phyloP scores from a whole-genome alignment of 2,888 invertebrate genomes.

The Tetheella fluctuosa region DNA sequence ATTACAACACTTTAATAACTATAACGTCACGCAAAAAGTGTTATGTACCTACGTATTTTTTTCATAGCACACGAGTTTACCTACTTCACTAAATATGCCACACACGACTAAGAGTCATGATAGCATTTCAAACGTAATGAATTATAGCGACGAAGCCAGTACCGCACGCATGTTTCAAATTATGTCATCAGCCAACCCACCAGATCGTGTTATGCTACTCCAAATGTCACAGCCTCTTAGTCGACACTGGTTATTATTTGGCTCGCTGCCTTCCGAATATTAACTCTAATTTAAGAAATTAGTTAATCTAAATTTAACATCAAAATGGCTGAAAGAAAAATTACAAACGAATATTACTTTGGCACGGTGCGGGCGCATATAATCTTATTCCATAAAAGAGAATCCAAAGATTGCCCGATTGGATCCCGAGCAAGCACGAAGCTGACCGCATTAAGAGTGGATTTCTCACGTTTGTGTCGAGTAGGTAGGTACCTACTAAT shows the following conservation, averaged over 20 bases:
- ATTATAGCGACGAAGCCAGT: slow-evolving; percentile 55
- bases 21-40: neutral
- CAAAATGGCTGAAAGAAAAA: slow-evolving; percentile 28
- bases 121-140: slow-evolving; percentile 55
- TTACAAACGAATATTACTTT: slow-evolving; percentile 32
- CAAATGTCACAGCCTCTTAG: slow-evolving; percentile 66
- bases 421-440: slow-evolving; percentile 55
- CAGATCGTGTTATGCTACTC: slow-evolving; percentile 65
- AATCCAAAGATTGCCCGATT: slow-evolving; percentile 64
- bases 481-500: slow-evolving; percentile 66
- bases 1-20: neutral
- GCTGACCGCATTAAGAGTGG: slow-evolving; percentile 52
- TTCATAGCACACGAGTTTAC: slow-evolving; percentile 23
- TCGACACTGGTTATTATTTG: slow-evolving; percentile 69
- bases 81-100: slow-evolving; percentile 34
- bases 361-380: slow-evolving; percentile 37
- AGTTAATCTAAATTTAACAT: slow-evolving; percentile 39
- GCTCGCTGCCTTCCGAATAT: slow-evolving; percentile 70
- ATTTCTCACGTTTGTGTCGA: slow-evolving; percentile 67
- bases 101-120: slow-evolving; percentile 35
- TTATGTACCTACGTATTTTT: slow-evolving; percentile 9
- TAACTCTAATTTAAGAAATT: slow-evolving; percentile 56
- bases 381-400: slow-evolving; percentile 54
- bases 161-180: slow-evolving; percentile 66
- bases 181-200: slow-evolving; percentile 68